These are phyloP conservation scores for Zeugodacus cucurbitae DNA, from an alignment of 1,140 invertebrate species.

Conservation along the genomic window DNA sequence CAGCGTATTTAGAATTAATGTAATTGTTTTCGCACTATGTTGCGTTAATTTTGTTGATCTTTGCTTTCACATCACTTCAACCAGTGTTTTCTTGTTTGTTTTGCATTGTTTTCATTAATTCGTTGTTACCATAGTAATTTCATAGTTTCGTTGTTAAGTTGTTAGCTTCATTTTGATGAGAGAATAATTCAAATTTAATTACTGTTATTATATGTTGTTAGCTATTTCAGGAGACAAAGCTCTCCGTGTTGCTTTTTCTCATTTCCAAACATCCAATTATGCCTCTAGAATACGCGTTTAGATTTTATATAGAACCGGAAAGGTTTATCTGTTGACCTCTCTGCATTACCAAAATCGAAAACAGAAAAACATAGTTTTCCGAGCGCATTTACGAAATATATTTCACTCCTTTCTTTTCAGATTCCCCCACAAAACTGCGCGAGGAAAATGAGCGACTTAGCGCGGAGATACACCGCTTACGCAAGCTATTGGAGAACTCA, in stretches of 20 bases:
- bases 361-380: too few species aligned
- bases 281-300: too few species aligned
- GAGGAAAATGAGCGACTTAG: constrained; percentile 76
- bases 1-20: not conserved
- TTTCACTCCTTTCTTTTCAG: constrained; percentile 45
- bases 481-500: constrained; percentile 68
- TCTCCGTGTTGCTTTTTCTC: too few species aligned
- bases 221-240: too few species aligned
- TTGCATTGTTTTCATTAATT: not conserved
- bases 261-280: too few species aligned
- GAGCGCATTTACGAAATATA: not conserved
- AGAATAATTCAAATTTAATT: not conserved
- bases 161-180: not conserved
- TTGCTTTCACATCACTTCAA: not conserved
- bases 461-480: constrained; percentile 73
- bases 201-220: too few species aligned
- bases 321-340: too few species aligned
- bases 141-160: not conserved
- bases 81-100: not conserved
- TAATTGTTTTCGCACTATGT: not conserved
- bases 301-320: too few species aligned
- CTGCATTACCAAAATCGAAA: too few species aligned
- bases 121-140: not conserved
- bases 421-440: constrained; percentile 68
- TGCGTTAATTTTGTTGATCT: not conserved